Percentiles rank a stretch among this genome's conserved stretches.
These are phyloP conservation scores for Chouioia cunea DNA, from an alignment of 2,888 invertebrate genomes.

Conservation along the genomic window DNA sequence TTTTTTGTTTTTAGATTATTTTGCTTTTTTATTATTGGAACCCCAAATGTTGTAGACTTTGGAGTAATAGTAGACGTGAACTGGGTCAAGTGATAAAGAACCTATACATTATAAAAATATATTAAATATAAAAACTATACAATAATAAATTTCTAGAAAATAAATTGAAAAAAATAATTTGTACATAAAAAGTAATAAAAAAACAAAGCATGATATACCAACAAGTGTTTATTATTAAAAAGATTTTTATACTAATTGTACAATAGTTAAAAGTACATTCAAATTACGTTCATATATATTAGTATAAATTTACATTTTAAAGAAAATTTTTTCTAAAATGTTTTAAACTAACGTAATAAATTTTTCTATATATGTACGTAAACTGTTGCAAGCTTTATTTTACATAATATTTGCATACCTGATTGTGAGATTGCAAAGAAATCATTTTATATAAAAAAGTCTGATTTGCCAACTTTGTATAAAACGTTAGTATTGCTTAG, in stretches of 20 bases:
- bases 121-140: not conserved
- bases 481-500: no score
- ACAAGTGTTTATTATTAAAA: not conserved
- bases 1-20: conserved; percentile 50
- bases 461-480: no score
- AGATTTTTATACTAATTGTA: not conserved
- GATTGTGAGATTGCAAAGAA: conserved; percentile 64
- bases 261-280: not conserved
- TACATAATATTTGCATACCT: conserved; percentile 53
- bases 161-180: not conserved
- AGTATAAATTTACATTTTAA: conserved; percentile 5
- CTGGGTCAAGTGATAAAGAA: conserved; percentile 64
- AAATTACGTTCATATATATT: not conserved
- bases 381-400: not conserved
- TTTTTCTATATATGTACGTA: not conserved
- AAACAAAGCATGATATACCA: not conserved
- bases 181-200: not conserved
- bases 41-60: conserved; percentile 56
- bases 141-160: not conserved
- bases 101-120: conserved; percentile 51
- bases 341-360: not conserved
- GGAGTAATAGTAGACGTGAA: conserved; percentile 61
- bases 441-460: conserved; percentile 55
- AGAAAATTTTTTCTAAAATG: not conserved
- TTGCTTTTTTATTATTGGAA: conserved; percentile 53